Evolutionary conservation across 2,113 vertebrate species (phyloP).

Genomic region (Chaetops frenatus): DNA sequence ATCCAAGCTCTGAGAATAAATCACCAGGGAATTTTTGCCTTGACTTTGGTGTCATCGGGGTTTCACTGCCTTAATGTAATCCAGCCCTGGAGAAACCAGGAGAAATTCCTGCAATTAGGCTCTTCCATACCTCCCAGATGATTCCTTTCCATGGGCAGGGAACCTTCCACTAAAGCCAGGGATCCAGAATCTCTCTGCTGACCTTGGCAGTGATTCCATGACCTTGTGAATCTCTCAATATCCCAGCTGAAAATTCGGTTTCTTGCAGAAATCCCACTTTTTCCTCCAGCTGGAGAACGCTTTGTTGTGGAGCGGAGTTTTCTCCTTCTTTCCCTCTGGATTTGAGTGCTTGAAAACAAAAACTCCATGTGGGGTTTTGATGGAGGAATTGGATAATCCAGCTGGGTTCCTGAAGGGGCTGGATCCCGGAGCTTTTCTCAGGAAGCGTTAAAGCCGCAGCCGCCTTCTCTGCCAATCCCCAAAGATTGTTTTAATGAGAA

Average conservation of each 20-base stretch:
- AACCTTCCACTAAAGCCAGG: no score
- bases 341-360: slow-evolving; percentile 32
- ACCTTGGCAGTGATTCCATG: fast-evolving
- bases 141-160: no score
- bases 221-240: neutral
- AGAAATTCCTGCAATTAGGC: no score
- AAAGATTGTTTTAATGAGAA: slow-evolving; percentile 59
- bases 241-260: neutral
- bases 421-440: no score
- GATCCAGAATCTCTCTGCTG: neutral
- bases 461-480: neutral
- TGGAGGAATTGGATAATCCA: slow-evolving; percentile 54
- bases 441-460: neutral
- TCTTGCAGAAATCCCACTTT: neutral
- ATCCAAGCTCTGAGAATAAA: no score
- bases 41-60: no score
- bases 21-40: no score
- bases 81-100: no score
- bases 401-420: neutral
- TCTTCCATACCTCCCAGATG: no score
- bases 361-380: slow-evolving; percentile 44
- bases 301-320: neutral
- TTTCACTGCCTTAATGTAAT: no score
- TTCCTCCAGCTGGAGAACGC: neutral
- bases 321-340: slow-evolving; percentile 24